Evolutionary conservation across 2,797 vertebrate species (phyloP), one percentile per base, ranked within the genome.

Genomic region (Chrysocyon brachyurus): DNA sequence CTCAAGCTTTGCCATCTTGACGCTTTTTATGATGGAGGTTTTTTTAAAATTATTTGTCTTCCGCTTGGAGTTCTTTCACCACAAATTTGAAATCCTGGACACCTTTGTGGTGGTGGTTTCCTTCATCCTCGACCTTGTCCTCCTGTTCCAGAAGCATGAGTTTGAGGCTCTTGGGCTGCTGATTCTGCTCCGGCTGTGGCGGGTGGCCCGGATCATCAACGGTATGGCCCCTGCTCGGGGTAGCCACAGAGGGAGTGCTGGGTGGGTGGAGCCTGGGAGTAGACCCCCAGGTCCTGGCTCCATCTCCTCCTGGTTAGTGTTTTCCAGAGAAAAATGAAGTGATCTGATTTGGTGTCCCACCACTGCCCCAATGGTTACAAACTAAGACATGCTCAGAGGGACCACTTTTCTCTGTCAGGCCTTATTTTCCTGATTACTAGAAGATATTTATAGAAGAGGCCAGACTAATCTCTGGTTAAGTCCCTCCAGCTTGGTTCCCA

Each of bases 31-130:
- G 98, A 93, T 99, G 87, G 99, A 99, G 97, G 97, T 99, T 96
- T 96, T 36, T 8, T 99, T 99, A 5, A 99, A 99, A 96, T 73
- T 99, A n/a, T 99, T 96, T 0, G 98, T 99, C 9, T 99, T 99
- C 97, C 99, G 98, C 56, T 31, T 99, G 54, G 99, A 99, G 98
- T 99, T 99, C 98, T 99, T 99, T 95, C 98, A 99, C 24, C 99
- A 99, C 98, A 99, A 99, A 98, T 99, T 99, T 2, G 99, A 99
- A 94, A 99, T 99, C 97, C 99, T 99, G 99, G 99, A 99, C 0
- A 99, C 99, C 6, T 0, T 99, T 0, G 99, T 99, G 8, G 99
- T 99, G 52, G 16, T 99, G 0, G 91, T 99, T 57, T 99, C 99
- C 0, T 99, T 99, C 59, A 87, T 99, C 90, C 98, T 99, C 0